A percentile compares a stretch with the other conserved stretches of the same genome.
These are phyloP conservation scores for Agrotis ipsilon DNA, from an alignment of 2,888 invertebrate genomes.

Conservation along the genomic window DNA sequence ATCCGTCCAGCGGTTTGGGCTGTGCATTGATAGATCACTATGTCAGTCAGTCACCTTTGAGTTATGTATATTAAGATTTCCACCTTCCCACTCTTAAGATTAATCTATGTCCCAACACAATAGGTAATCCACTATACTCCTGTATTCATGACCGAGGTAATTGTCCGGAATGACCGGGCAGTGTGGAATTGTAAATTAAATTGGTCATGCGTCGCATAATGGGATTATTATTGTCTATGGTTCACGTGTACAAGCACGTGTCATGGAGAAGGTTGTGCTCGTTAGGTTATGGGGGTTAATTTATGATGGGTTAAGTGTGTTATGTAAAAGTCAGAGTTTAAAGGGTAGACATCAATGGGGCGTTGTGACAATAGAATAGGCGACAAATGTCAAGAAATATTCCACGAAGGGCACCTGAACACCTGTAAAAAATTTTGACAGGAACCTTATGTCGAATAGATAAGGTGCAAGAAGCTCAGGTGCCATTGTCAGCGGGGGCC, in stretches of 20 bases:
- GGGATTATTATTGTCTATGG: constrained; percentile 11
- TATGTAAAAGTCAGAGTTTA: not conserved
- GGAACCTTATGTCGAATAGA: too few relatives aligned
- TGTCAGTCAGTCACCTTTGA: too few relatives aligned
- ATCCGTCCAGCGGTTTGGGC: too few relatives aligned
- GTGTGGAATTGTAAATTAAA: constrained; percentile 49
- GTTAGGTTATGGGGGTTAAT: not conserved
- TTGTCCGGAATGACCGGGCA: constrained; percentile 54
- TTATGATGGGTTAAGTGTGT: not conserved
- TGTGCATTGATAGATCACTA: too few relatives aligned
- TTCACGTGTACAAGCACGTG: constrained; percentile 25
- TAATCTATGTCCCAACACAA: constrained; percentile 10
- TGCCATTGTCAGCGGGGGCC: too few relatives aligned
- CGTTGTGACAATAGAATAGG: not conserved
- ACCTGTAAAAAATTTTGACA: too few relatives aligned
- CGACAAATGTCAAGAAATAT: too few relatives aligned
- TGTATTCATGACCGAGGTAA: constrained; percentile 53
- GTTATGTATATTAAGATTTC: too few relatives aligned
- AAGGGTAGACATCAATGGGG: not conserved
- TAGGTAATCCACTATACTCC: constrained; percentile 14
- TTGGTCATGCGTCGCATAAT: constrained; percentile 28
- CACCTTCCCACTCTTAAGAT: not conserved
- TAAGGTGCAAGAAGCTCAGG: too few relatives aligned
- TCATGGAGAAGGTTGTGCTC: not conserved
- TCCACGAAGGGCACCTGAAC: too few relatives aligned